These are phyloP conservation scores for mouse (Mus musculus) DNA, from an alignment of 2,113 vertebrate species.

Conservation along the genomic window DNA sequence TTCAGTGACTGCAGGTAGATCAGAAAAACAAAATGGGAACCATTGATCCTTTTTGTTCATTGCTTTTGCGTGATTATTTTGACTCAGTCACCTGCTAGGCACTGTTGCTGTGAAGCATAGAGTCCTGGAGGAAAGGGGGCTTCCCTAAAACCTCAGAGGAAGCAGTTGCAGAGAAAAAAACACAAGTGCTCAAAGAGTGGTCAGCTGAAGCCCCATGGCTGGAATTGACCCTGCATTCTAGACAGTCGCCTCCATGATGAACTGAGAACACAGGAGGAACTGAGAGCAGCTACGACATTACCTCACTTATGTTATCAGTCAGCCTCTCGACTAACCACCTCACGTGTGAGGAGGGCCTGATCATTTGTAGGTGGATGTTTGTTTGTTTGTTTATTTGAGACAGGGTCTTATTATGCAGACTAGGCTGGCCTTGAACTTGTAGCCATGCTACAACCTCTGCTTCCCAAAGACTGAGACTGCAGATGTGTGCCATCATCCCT, in stretches of 20 bases:
- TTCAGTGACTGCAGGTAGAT: neutral
- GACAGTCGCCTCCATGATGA: neutral
- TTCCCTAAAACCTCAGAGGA: neutral
- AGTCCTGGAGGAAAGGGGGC: neutral
- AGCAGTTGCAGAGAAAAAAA: neutral
- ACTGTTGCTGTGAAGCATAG: neutral
- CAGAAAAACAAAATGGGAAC: neutral
- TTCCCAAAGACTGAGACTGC: neutral
- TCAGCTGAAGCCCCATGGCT: neutral
- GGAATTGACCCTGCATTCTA: neutral
- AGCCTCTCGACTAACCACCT: neutral
- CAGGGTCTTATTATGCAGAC: neutral
- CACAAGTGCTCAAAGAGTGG: neutral
- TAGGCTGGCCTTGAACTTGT: neutral
- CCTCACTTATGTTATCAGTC: neutral
- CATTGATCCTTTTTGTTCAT: neutral
- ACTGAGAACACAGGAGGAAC: no score
- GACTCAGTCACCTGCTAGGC: neutral
- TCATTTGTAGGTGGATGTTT: neutral
- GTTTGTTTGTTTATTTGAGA: neutral
- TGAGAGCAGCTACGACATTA: neutral
- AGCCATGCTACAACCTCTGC: neutral
- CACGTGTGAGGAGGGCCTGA: neutral
- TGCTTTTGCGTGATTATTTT: constrained; percentile 44
- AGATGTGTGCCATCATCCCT: neutral